Evolutionary conservation across 2,888 invertebrate species (phyloP), one percentile per base, ranked within the genome.

Genomic region (Elysia crispata): DNA sequence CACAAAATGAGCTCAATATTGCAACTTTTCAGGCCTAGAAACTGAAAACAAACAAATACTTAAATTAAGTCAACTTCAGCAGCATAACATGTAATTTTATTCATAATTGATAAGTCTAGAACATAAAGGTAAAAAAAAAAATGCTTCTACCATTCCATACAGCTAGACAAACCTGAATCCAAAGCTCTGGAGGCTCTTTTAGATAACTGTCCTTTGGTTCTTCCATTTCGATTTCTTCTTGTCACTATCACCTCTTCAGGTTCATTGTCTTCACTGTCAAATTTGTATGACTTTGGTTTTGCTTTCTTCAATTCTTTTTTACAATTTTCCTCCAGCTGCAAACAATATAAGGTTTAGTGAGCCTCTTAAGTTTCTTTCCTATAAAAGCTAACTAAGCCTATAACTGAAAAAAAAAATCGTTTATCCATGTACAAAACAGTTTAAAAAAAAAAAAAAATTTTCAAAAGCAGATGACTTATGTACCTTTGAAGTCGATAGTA

Each of bases 151-250:
- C n/a, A n/a, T n/a, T n/a, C n/a, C 1, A 8, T 33, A n/a, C 13
- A 11, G 11, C 28, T 57, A 5, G 41, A 41, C 69, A 60, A 28
- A 84, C 84, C 84, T 77, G 84, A 84, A 13, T 83, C 84, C n/a
- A 84, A 49, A 15, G 81, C 70, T 49, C 83, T 62, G 15, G 77
- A 50, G 76, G 82, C 80, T 50, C 30, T 80, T 25, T 70, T 80
- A 28, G 25, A 25, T n/a, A 28, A 20, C 64, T 72, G 5, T 31
- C 30, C 50, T 64, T 66, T 64, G 25, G 54, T 23, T 30, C 33
- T 23, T 3, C 25, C n/a, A 18, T 25, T 70, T 41, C 70, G 31
- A 50, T 50, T 25, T 28, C 30, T 57, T 20, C 18, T 20, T 50
- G n/a, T 49, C 20, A 23, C 76, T 41, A 15, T 6, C 64, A 54